Conservation (phyloP, 2,113 vertebrate genomes). For the Rhynchomys soricoides region DNA sequence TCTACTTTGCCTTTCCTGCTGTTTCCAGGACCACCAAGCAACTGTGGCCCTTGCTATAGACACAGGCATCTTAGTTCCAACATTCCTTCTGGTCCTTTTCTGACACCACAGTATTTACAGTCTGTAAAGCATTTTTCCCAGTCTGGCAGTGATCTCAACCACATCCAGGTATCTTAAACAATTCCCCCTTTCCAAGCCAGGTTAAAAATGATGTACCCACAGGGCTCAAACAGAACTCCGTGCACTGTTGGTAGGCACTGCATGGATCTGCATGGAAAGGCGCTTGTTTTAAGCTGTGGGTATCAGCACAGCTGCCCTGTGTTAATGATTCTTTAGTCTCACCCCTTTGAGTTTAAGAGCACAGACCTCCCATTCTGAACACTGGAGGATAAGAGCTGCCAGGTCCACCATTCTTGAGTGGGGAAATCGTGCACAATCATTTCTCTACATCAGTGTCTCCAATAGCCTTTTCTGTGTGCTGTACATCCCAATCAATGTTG, state of each 20-base stretch:
- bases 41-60: background rate
- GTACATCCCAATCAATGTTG: background rate
- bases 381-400: background rate
- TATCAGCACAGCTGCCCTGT: background rate
- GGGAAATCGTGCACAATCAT: background rate
- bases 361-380: background rate
- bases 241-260: rapidly evolving
- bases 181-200: background rate
- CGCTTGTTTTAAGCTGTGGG: background rate
- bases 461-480: background rate
- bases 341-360: too few relatives aligned
- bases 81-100: background rate
- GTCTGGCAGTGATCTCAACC: background rate
- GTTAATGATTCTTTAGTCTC: background rate
- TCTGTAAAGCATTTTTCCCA: background rate
- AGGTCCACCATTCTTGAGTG: background rate
- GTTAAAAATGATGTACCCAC: background rate
- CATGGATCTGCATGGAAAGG: background rate
- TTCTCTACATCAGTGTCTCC: background rate
- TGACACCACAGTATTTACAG: background rate
- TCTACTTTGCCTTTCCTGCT: background rate
- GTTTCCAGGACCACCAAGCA: background rate
- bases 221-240: background rate
- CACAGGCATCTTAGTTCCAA: background rate
- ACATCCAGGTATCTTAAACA: background rate